Conservation (phyloP, 2,113 vertebrate genomes). For the Phoenicopterus ruber region DNA sequence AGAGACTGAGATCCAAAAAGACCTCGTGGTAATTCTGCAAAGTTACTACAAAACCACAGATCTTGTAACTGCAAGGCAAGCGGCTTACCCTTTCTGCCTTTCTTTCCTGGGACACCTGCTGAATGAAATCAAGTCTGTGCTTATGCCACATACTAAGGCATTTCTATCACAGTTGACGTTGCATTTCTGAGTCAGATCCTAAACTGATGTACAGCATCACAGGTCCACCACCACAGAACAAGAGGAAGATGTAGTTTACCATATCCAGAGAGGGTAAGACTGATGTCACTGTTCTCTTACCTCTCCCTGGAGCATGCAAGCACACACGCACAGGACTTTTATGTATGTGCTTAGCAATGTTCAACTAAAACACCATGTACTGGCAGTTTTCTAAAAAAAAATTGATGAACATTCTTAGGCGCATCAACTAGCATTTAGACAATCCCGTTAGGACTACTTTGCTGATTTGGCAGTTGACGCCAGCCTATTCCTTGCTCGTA, state of each 20-base stretch:
- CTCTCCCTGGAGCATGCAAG: not conserved
- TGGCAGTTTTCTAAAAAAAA: not conserved
- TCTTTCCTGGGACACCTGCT: not conserved
- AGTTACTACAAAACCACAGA: not conserved
- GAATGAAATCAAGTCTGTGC: not conserved
- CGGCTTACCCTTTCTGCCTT: too few relatives aligned
- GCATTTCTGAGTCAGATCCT: not conserved
- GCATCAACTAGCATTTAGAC: not conserved
- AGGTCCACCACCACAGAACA: not conserved
- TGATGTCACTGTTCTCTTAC: not conserved
- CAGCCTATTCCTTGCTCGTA: not conserved
- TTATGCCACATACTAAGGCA: not conserved
- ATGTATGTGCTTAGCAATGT: fast-evolving
- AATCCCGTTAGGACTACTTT: not conserved
- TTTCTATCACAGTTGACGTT: not conserved
- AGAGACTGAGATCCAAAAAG: not conserved
- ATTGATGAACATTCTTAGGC: not conserved
- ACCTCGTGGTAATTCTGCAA: not conserved
- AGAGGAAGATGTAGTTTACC: not conserved
- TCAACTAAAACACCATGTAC: not conserved
- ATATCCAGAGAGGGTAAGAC: not conserved
- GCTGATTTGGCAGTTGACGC: not conserved
- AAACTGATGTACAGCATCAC: not conserved
- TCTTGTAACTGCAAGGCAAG: not conserved
- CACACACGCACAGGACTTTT: not conserved